Base-by-base conservation (phyloP, 2,888 invertebrate genomes). In the Charanyca ferruginea region DNA sequence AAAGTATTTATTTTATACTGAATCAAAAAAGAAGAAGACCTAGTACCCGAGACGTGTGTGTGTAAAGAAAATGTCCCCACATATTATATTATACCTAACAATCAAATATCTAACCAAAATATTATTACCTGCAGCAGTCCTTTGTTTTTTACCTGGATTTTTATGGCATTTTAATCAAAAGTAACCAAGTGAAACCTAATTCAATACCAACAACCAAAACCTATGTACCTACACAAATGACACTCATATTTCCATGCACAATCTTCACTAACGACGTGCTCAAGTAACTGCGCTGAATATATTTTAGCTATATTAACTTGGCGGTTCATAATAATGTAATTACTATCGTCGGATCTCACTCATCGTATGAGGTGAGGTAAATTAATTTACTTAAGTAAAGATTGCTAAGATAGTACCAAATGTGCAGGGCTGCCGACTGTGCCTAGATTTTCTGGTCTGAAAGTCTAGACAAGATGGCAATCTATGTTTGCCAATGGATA, bases 341-440 rank as follows among this genome's bases (percentile, higher is more conserved):
- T 61, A 67, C 64, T 83, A 80, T 80, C 83, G 60, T 23, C 23
- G 41, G 78, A 83, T 82, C 76, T 76, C 54, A 74, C 65, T 74
- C 70, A 75, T 64, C 67, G 79, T 67, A 66, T 61, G 68, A 74
- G 70, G 74, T 71, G 70, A 77, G 65, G 73, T 71, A 77, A 79
- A 83, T 80, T 78, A 81, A 83, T 83, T 80, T 83, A 83, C 73
- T 74, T 73, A 70, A 75, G 67, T 76, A 74, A 79, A 79, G 81
- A 82, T 82, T 32, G 48, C 47, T 25, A 28, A 44, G 83, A 83
- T 83, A 78, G 47, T 38, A 52, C 45, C 9, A 13, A 55, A 35
- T 49, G 38, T 42, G 16, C 51, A 81, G 83, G 81, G 81, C 28
- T 83, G 74, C 28, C 59, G 64, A 23, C 53, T 63, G 0, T 62